A percentile compares a stretch with the other conserved stretches of the same genome.
Evolutionary conservation across 30 jellyfish, hydroid and myxozoan species (phyloP).

Genomic region (Aurelia sp.): DNA sequence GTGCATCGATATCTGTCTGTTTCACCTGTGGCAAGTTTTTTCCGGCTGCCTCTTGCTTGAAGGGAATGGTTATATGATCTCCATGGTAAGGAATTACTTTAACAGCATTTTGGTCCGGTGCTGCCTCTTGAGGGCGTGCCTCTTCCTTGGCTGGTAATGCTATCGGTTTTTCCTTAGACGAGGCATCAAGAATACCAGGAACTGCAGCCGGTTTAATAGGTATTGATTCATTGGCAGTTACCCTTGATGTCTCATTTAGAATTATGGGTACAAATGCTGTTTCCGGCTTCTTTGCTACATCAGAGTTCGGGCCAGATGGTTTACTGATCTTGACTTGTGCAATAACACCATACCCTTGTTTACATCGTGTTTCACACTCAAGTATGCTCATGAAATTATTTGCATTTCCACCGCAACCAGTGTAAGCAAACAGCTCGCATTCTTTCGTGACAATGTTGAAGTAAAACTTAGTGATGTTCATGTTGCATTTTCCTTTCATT

Average conservation of each 20-base stretch:
- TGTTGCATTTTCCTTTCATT: slow-evolving; percentile 74
- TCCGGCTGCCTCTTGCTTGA: slow-evolving; percentile 27
- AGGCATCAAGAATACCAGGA: not conserved
- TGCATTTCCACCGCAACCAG: slow-evolving; percentile 99
- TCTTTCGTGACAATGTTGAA: slow-evolving; percentile 92
- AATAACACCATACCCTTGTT: slow-evolving; percentile 72
- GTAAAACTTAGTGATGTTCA: slow-evolving; percentile 90
- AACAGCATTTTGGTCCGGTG: slow-evolving; percentile 9
- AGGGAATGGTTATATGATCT: slow-evolving; percentile 32
- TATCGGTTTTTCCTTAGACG: not conserved
- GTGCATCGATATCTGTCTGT: slow-evolving; percentile 6
- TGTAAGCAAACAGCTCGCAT: slow-evolving; percentile 89
- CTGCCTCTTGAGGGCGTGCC: not conserved
- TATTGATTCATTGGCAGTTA: slow-evolving; percentile 12
- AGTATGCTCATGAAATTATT: slow-evolving; percentile 91
- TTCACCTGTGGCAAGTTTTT: not conserved
- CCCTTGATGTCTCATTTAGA: slow-evolving; percentile 45
- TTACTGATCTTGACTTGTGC: slow-evolving; percentile 13
- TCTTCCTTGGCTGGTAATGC: not conserved
- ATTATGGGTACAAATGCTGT: slow-evolving; percentile 41
- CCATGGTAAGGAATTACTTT: slow-evolving; percentile 57
- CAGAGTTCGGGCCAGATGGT: not conserved
- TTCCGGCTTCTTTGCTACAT: not conserved
- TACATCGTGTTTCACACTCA: slow-evolving; percentile 95
- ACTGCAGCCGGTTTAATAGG: slow-evolving; percentile 23